phyloP scores from a whole-genome alignment of 1,140 invertebrate species.

The Drosophila trapezifrons region DNA sequence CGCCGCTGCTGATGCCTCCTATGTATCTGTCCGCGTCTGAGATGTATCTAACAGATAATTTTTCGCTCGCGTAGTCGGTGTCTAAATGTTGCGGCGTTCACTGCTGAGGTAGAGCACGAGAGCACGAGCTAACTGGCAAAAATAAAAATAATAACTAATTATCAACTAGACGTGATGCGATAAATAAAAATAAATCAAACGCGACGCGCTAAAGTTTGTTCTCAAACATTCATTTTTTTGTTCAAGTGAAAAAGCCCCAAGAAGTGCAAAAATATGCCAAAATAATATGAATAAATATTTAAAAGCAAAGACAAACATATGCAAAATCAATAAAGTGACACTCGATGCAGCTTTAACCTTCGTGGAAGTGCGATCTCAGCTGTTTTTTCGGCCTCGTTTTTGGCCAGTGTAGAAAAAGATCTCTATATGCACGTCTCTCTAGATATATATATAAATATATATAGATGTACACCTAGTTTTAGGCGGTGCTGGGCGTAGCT shows the following conservation, averaged over 20 bases:
- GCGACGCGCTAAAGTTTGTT: constrained; percentile 23
- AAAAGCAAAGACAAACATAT: not conserved
- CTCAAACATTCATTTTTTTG: constrained; percentile 22
- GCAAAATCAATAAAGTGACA: constrained; percentile 17
- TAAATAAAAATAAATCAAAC: constrained; percentile 15
- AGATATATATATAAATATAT: constrained; percentile 32
- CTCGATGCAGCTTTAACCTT: constrained; percentile 17
- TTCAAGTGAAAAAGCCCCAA: constrained; percentile 25
- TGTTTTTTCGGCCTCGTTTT: constrained; percentile 13
- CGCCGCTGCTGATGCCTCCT: constrained; percentile 12
- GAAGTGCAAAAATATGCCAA: constrained; percentile 10
- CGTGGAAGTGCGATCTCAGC: constrained; percentile 8
- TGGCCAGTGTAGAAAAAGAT: constrained; percentile 34
- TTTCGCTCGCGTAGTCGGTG: constrained; percentile 26
- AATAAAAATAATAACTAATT: constrained; percentile 15
- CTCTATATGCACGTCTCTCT: constrained; percentile 32
- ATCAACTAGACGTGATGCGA: not conserved
- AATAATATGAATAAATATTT: not conserved
- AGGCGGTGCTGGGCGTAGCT: constrained; percentile 45
- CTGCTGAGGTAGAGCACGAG: constrained; percentile 22
- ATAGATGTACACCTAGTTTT: constrained; percentile 39
- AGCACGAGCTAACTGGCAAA: not conserved
- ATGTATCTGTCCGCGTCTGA: constrained; percentile 29
- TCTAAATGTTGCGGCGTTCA: constrained; percentile 26
- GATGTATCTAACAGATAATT: constrained; percentile 48